A percentile compares a stretch with the other conserved stretches of the same genome.
phyloP scores from a whole-genome alignment of 2,797 vertebrate species.

The Momotus momota region DNA sequence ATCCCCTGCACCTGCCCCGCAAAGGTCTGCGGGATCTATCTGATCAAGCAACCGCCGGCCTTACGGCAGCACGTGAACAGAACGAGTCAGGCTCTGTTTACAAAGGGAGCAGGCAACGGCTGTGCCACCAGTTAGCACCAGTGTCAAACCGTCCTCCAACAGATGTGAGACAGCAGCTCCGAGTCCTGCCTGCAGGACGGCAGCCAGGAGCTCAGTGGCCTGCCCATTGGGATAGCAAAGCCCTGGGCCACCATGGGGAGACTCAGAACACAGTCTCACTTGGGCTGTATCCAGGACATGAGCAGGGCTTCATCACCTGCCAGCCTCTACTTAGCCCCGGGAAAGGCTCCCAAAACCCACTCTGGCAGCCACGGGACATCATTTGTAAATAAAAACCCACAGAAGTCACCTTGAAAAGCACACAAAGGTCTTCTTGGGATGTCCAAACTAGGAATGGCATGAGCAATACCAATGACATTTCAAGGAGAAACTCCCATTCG shows the following conservation, averaged over 20 bases:
- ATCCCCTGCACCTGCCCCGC: fast-evolving
- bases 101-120: background rate
- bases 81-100: background rate
- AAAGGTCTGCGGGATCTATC: background rate
- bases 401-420: constrained; percentile 25
- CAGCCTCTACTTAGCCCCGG: background rate
- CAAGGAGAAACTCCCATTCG: constrained; percentile 38
- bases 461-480: constrained; percentile 44
- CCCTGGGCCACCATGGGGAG: background rate
- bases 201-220: background rate
- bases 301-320: background rate
- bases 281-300: fast-evolving
- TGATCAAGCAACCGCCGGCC: fast-evolving
- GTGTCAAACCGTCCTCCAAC: fast-evolving
- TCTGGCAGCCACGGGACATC: background rate
- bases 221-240: fast-evolving
- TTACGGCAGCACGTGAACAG: fast-evolving
- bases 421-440: background rate
- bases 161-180: fast-evolving
- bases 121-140: fast-evolving
- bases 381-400: background rate
- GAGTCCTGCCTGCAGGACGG: background rate
- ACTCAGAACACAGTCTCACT: background rate
- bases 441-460: background rate
- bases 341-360: background rate